phyloP scores from a whole-genome alignment of 2,113 vertebrate species.

The Cichladusa arquata region DNA sequence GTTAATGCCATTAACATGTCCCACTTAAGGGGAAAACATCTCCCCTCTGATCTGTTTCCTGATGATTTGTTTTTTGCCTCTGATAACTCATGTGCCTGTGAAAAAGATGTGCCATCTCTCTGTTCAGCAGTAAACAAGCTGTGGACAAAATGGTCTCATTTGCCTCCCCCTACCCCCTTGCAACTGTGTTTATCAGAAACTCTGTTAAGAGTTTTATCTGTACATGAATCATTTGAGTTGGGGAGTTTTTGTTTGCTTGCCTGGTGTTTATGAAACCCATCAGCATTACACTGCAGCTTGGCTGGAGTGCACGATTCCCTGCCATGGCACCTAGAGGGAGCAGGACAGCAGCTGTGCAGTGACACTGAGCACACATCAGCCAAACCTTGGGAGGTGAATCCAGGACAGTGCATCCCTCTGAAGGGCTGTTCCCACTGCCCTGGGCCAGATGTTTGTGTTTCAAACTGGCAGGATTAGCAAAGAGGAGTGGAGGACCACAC shows the following conservation, averaged over 20 bases:
- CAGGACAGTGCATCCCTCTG: background rate
- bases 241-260: background rate
- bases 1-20: background rate
- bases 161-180: background rate
- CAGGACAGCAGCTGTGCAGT: background rate
- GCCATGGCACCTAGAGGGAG: background rate
- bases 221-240: background rate
- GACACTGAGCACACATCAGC: background rate
- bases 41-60: background rate
- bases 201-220: background rate
- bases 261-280: background rate
- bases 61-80: background rate
- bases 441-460: background rate
- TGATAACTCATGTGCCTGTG: background rate
- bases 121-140: conserved; percentile 16
- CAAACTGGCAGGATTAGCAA: background rate
- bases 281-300: background rate
- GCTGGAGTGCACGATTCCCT: background rate
- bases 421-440: background rate
- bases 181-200: background rate
- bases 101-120: background rate
- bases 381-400: background rate
- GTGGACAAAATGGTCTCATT: background rate
- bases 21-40: background rate
- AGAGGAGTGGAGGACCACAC: background rate